A percentile compares a stretch with the other conserved stretches of the same genome.
Evolutionary conservation across 2,113 vertebrate genomes (phyloP).

Genomic region (Zosterops lateralis): DNA sequence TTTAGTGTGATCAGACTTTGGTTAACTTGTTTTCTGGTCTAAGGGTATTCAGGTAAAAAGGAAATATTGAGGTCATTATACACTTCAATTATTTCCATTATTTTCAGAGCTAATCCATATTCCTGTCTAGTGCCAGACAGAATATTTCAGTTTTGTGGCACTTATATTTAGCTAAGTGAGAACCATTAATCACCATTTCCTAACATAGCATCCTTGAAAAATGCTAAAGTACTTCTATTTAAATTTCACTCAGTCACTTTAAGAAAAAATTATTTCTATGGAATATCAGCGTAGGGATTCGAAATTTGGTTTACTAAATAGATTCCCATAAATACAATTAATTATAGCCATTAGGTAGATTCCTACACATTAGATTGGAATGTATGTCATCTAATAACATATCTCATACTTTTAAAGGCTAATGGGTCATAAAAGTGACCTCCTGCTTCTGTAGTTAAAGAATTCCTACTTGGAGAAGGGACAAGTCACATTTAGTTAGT

Average conservation of each 20-base stretch:
- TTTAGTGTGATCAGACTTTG: not conserved
- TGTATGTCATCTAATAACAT: not conserved
- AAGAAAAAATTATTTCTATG: not conserved
- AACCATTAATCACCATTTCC: conserved; percentile 50
- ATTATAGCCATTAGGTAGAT: not conserved
- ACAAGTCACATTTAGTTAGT: not conserved
- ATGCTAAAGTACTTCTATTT: conserved; percentile 46
- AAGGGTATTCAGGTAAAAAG: not conserved
- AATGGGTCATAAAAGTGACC: not conserved
- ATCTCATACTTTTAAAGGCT: not conserved
- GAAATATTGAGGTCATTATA: not conserved
- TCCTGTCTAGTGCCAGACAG: conserved; percentile 13
- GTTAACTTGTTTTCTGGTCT: not conserved
- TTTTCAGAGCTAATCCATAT: not conserved
- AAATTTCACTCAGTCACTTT: conserved; percentile 39
- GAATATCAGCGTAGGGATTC: not conserved
- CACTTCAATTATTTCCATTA: not conserved
- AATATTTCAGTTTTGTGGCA: not conserved
- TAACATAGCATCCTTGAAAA: conserved; percentile 58
- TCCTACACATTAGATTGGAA: not conserved
- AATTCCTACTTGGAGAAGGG: not conserved
- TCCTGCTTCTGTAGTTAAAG: not conserved
- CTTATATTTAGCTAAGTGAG: conserved; percentile 60
- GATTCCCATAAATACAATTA: not conserved
- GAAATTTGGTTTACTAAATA: not conserved